Base-by-base conservation (phyloP, 2,888 invertebrate species). In the Lasioglossum zephyrum region DNA sequence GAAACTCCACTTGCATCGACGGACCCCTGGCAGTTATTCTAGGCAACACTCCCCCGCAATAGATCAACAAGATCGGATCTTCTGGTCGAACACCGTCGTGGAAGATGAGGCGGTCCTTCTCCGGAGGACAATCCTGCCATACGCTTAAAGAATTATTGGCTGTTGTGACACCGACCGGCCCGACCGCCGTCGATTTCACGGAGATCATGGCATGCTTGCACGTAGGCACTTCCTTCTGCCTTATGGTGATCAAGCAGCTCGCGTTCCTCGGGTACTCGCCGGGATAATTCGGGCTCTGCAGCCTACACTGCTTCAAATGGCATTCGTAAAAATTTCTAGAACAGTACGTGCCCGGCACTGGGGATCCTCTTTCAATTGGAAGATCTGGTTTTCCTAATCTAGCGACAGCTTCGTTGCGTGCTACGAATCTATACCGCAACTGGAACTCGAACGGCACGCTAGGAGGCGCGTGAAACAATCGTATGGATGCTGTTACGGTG, bases 141-240 rank as follows among this genome's bases (percentile, higher is more conserved):
- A 98, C 98, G 85, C 97, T 96, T 92, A 98, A 96, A 49, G 89
- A 93, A 0, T 87, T 76, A 44, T 93, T 94, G 22, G 81, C 85
- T 1, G 87, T 77, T 60, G 89, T 85, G 60, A 90, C 53, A 26
- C 91, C 88, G 2, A 75, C 84, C 3, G 92, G 88, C 0, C 88
- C 92, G 1, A 86, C 87, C 4, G 92, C 81, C 6, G 93, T 92
- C 0, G 92, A 91, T 81, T 93, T 94, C 6, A 98, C 97, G 31
- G 98, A 97, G 91, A 98, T 97, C 97, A 98, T 98, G 60, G 98
- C 98, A 95, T 98, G 98, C 94, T 98, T 98, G 95, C 98, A 98
- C 72, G 97, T 98, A 22, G 98, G 98, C 87, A 98, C 97, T 93
- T 97, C 97, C 94, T 98, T 97, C 95, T 98, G 98, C 63, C 98